Base-by-base conservation (phyloP, 1,140 invertebrate genomes). In the Radopholus similis region DNA sequence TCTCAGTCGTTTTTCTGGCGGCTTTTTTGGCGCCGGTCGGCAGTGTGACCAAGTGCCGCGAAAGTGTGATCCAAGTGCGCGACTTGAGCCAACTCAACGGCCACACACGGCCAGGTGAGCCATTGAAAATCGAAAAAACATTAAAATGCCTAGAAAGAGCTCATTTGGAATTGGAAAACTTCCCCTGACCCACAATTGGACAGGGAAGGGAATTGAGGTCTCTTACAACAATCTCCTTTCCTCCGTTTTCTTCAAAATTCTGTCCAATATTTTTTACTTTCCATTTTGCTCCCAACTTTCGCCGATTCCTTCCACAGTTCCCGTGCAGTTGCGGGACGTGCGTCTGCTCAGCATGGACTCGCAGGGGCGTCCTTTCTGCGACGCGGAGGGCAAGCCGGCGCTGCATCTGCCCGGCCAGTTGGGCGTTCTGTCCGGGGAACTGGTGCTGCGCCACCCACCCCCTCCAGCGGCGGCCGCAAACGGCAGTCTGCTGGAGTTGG, bases 361-460 rank as follows among this genome's bases (percentile, higher is more conserved):
- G n/a, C 35, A 62, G 11, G 47, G 30, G 30, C 42, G 59, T 4
- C 59, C 37, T 21, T 11, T 62, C 18, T 62, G 59, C 49, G 40
- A 62, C 32, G 28, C 42, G 2, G 30, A 62, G 21, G 40, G 40
- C 32, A 35, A 47, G 23, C 11, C 59, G n/a, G 40, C 37, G 32
- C 23, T 62, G 5, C 59, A 49, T 40, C 47, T 62, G 49, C 59
- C 59, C 32, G 59, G 59, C 15, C 47, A 32, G 35, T 62, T 62
- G 49, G 21, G 30, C 15, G 28, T 62, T 40, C 23, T 62, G 42
- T 51, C 59, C 49, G 59, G 59, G 38, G 21, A 9, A 15, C 18
- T 18, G 28, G 15, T 37, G 34, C 34, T 49, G 32, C 42, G 28
- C n/a, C 26, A 35, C 13, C 35, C 35, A 42, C 18, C 59, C 11